These are phyloP conservation scores for Asarcornis scutulata DNA, from an alignment of 2,113 vertebrate species.

Conservation along the genomic window DNA sequence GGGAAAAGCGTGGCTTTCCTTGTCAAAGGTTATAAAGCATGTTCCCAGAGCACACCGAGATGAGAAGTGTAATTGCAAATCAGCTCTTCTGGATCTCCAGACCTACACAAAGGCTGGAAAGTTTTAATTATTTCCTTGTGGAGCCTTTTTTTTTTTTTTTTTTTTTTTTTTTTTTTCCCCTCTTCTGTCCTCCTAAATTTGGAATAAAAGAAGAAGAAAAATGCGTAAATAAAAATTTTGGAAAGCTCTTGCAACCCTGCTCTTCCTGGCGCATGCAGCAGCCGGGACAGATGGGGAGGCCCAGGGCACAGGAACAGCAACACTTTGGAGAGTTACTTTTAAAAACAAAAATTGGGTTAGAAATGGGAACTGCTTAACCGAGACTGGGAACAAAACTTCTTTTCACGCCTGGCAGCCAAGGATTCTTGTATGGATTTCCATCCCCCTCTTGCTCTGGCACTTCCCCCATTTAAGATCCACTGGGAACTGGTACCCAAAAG, in stretches of 20 bases:
- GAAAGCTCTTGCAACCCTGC: background rate
- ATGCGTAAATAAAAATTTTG: background rate
- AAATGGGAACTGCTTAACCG: slow-evolving; percentile 28
- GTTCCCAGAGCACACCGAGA: background rate
- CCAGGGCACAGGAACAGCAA: background rate
- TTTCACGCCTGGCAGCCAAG: background rate
- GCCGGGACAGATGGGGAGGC: background rate
- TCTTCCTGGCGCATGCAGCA: background rate
- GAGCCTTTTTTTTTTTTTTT: background rate
- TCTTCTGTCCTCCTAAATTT: slow-evolving; percentile 9
- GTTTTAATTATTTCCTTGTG: background rate
- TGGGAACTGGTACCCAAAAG: background rate
- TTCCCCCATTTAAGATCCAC: background rate
- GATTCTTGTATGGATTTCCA: background rate
- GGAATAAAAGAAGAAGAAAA: background rate
- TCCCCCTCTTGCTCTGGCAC: background rate
- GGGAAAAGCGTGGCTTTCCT: background rate
- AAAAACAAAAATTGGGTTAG: background rate
- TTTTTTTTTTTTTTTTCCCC: accelerated
- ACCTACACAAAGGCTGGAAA: background rate
- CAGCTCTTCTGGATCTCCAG: background rate
- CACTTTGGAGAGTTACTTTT: background rate
- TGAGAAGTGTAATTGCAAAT: background rate
- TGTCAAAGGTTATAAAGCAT: background rate
- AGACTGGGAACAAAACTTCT: background rate